Percentiles rank a stretch among this genome's conserved stretches.
These are phyloP conservation scores for Brachypodius melanocephalos DNA, from an alignment of 2,113 vertebrate species.

Conservation along the genomic window DNA sequence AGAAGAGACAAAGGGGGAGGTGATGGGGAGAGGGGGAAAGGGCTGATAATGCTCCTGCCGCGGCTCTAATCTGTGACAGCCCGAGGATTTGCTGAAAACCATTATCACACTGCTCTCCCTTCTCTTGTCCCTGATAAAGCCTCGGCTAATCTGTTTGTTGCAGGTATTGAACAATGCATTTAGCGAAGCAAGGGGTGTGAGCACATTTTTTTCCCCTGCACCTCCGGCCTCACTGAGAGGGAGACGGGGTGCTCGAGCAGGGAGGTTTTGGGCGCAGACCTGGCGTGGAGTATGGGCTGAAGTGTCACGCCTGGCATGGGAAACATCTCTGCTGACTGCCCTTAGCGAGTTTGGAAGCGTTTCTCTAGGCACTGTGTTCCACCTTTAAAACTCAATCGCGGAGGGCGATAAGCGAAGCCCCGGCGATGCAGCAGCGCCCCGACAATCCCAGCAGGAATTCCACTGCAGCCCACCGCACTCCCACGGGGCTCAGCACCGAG, in stretches of 20 bases:
- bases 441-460: background rate
- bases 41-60: conserved; percentile 79
- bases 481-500: background rate
- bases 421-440: background rate
- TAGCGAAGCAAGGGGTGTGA: conserved; percentile 74
- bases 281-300: accelerated
- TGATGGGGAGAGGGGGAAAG: conserved; percentile 66
- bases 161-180: conserved; percentile 91
- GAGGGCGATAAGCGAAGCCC: background rate
- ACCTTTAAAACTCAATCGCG: accelerated
- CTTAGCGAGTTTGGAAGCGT: background rate
- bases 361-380: background rate
- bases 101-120: conserved; percentile 84
- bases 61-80: conserved; percentile 92
- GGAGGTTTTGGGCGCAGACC: background rate
- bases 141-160: conserved; percentile 93
- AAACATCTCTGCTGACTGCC: accelerated
- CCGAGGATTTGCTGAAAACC: conserved; percentile 92
- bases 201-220: background rate
- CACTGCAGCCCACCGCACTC: accelerated
- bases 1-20: conserved; percentile 77
- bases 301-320: background rate
- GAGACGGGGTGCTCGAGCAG: background rate
- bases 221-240: background rate
- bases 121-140: conserved; percentile 90